Evolutionary conservation across 1,140 invertebrate genomes (phyloP), one percentile per base, ranked within the genome.

Genomic region (Brachionus sp.): DNA sequence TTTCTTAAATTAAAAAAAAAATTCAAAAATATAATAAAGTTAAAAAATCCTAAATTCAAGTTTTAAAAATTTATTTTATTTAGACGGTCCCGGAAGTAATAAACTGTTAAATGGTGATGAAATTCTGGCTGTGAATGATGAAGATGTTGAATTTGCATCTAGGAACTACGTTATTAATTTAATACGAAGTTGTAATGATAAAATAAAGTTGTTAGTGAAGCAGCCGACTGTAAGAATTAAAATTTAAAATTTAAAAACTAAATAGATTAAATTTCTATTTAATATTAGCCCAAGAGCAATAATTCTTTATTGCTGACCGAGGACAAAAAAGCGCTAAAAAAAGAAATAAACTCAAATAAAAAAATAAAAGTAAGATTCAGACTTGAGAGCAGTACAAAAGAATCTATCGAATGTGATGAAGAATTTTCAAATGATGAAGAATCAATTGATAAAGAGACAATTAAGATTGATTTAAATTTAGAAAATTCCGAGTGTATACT

Each of bases 61-160:
- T 3, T 3, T 1, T 50, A 3, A 57, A 23, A 57, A 80, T 75
- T 62, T 35, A 29, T 85, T 83, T 80, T 62, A 80, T 84, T 92
- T 93, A 90, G 94, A 93, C 85, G 95, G 95, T 7, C 95, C 95
- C 0, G 95, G 94, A 87, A 94, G 94, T 64, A 92, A 93, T 62
- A 94, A 94, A 90, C 88, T 97, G 44, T 91, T 95, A 86, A 93
- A 95, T 0, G 94, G 94, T 7, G 95, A 97, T 88, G 94, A 95
- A 87, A 95, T 97, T 75, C 90, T 95, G 10, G 91, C 92, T 83
- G 94, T 97, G 50, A 95, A 96, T 87, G 94, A 93, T 0, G 93
- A 95, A 89, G 94, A 96, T 88, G 95, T 96, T 0, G 92, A 92
- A 86, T 90, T 91, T 19, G 93, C 94, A 3, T 93, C 94, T 0